phyloP scores from a whole-genome alignment of 2,888 invertebrate genomes.

The Geophilus truncorum region DNA sequence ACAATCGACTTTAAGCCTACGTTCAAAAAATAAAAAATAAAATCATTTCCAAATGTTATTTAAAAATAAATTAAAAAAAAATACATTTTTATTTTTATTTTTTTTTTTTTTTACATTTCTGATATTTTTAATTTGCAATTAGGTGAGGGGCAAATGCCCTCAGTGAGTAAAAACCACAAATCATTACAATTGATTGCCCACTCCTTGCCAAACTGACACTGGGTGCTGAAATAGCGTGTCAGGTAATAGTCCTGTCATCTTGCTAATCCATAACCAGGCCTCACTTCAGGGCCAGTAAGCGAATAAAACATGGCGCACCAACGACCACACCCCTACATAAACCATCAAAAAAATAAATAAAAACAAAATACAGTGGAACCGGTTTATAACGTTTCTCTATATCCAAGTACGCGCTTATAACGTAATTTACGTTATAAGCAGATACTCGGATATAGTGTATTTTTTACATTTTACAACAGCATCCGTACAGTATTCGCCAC shows the following conservation, averaged over 20 bases:
- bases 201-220: conserved; percentile 7
- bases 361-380: too few relatives aligned
- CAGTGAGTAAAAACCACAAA: neutral
- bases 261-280: conserved; percentile 16
- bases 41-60: too few relatives aligned
- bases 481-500: too few relatives aligned
- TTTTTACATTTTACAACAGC: too few relatives aligned
- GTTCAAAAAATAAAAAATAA: too few relatives aligned
- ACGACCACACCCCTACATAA: neutral
- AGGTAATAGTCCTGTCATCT: conserved; percentile 25
- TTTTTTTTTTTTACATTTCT: neutral
- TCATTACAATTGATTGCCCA: conserved; percentile 27
- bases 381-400: too few relatives aligned
- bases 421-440: too few relatives aligned
- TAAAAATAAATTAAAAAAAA: too few relatives aligned
- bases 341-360: neutral
- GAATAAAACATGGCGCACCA: neutral
- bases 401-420: too few relatives aligned
- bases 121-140: neutral
- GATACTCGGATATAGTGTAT: too few relatives aligned
- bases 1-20: too few relatives aligned
- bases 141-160: neutral
- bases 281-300: conserved; percentile 1
- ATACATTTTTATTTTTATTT: neutral
- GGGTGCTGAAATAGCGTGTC: conserved; percentile 13